Evolutionary conservation across 2,888 invertebrate genomes (phyloP).

Genomic region (Sycophila texana): DNA sequence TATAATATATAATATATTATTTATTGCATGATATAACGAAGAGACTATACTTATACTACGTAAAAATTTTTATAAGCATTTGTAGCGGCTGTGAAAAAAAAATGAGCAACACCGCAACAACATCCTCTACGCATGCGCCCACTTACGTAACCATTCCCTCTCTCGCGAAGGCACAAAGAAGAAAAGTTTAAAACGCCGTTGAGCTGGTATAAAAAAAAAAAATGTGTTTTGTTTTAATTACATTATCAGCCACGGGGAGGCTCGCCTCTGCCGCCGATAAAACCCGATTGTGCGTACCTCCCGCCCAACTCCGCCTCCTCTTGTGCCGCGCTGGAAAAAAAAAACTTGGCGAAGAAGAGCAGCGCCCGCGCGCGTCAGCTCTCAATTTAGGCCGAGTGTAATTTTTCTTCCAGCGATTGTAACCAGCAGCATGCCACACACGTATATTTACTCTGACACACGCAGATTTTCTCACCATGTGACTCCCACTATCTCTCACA

Average conservation of each 20-base stretch:
- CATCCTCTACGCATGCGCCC: conserved; percentile 2
- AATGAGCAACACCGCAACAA: too few species aligned
- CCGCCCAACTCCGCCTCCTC: neutral
- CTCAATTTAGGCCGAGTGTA: conserved; percentile 37
- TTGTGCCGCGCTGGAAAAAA: neutral
- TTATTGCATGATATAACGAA: too few species aligned
- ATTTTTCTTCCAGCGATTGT: conserved; percentile 11
- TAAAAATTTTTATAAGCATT: too few species aligned
- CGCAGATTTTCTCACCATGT: too few species aligned
- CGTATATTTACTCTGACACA: neutral
- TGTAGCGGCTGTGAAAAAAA: too few species aligned
- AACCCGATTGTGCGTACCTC: conserved; percentile 4
- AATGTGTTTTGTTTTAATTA: too few species aligned
- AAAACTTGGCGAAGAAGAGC: conserved; percentile 14
- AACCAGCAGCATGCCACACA: neutral
- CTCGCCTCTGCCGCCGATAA: conserved; percentile 30
- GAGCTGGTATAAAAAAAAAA: too few species aligned
- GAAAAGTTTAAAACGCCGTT: neutral
- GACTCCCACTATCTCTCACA: too few species aligned
- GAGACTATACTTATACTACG: too few species aligned
- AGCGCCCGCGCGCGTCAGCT: conserved; percentile 28
- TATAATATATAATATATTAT: too few species aligned
- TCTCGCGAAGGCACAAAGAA: neutral
- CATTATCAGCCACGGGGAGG: conserved; percentile 21
- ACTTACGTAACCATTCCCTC: neutral